Evolutionary conservation across 2,888 invertebrate species (phyloP).

Genomic region (Tuta absoluta): DNA sequence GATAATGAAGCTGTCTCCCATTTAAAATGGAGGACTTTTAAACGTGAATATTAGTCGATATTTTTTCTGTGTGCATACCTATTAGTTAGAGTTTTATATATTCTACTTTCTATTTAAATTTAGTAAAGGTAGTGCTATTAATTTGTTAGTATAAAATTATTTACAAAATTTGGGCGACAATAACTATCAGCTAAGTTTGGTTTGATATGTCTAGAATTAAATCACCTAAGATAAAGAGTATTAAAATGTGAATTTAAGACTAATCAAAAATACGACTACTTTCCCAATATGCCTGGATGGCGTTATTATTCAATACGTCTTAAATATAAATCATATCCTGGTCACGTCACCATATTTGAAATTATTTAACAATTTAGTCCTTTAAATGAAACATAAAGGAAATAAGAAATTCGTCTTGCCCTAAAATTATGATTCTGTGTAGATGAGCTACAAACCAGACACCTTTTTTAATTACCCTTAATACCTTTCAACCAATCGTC

Average conservation of each 20-base stretch:
- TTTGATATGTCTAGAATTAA: slow-evolving; percentile 47
- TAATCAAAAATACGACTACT: not conserved
- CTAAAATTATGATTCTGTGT: too few species aligned
- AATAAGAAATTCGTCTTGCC: not conserved
- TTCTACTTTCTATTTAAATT: not conserved
- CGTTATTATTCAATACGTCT: not conserved
- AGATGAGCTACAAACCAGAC: too few species aligned
- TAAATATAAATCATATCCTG: not conserved
- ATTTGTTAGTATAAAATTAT: slow-evolving; percentile 29
- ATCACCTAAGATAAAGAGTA: slow-evolving; percentile 39
- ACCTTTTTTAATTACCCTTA: too few species aligned
- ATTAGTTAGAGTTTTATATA: not conserved
- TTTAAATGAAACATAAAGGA: not conserved
- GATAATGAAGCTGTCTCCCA: slow-evolving; percentile 6
- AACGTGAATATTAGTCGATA: slow-evolving; percentile 9
- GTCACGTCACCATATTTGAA: slow-evolving; percentile 10
- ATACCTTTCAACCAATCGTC: too few species aligned
- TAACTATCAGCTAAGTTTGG: slow-evolving; percentile 52
- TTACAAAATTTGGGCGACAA: slow-evolving; percentile 33
- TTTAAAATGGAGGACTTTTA: not conserved
- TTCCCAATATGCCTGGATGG: not conserved
- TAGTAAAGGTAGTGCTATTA: not conserved
- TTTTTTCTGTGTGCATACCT: not conserved
- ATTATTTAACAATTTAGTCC: not conserved
- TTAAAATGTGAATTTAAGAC: slow-evolving; percentile 30